Evolutionary conservation across 2,888 invertebrate genomes (phyloP).

Genomic region (Ormia ochracea): DNA sequence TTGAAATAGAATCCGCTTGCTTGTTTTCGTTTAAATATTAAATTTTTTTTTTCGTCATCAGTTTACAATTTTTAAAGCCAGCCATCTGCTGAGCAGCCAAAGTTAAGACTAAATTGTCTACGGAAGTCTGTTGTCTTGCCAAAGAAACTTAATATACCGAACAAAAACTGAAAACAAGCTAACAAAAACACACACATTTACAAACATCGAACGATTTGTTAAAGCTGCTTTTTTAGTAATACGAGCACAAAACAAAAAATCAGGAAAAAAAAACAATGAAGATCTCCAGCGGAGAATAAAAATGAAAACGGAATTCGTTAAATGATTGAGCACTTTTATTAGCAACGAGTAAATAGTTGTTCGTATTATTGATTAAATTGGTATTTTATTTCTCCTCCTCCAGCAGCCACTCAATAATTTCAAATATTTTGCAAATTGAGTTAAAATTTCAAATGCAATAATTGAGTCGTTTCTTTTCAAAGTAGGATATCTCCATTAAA

Average conservation of each 20-base stretch:
- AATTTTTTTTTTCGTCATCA: slow-evolving; percentile 16
- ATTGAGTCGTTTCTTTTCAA: too few species aligned
- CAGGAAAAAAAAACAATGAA: slow-evolving; percentile 8
- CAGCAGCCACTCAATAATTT: slow-evolving; percentile 9
- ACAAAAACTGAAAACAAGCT: slow-evolving; percentile 24
- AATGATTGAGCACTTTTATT: slow-evolving; percentile 33
- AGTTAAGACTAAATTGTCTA: slow-evolving; percentile 59
- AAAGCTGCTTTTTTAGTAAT: slow-evolving; percentile 11
- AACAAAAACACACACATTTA: slow-evolving; percentile 9
- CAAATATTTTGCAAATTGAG: slow-evolving; percentile 5
- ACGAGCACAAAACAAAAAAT: not conserved
- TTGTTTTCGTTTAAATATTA: not conserved
- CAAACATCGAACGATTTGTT: slow-evolving; percentile 48
- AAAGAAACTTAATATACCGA: slow-evolving; percentile 50
- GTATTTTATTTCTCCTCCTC: not conserved
- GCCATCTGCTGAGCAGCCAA: slow-evolving; percentile 58
- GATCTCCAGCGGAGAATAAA: slow-evolving; percentile 27
- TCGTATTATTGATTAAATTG: not conserved
- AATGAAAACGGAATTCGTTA: slow-evolving; percentile 35
- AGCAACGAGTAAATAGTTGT: slow-evolving; percentile 10
- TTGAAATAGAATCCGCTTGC: not conserved
- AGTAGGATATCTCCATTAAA: too few species aligned
- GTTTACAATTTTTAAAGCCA: slow-evolving; percentile 31
- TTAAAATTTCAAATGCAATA: not conserved
- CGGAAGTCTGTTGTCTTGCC: slow-evolving; percentile 38